These are phyloP conservation scores for Lophius americanus DNA, from an alignment of 2,797 vertebrate species.

Conservation along the genomic window DNA sequence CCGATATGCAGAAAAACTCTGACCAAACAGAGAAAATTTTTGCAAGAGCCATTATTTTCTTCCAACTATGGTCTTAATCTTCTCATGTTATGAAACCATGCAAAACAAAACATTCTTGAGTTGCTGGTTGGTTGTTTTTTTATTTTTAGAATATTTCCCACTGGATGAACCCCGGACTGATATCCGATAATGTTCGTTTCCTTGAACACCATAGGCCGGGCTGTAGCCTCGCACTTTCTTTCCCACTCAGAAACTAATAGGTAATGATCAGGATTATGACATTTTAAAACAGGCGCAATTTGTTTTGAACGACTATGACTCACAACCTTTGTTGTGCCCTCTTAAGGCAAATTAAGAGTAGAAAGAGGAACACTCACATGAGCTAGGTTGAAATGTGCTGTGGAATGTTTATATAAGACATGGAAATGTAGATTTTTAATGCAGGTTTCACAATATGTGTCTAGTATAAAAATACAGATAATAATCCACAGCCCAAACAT, in stretches of 20 bases:
- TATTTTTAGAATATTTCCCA: slow-evolving; percentile 1
- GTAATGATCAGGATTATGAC: not conserved
- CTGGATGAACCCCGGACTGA: slow-evolving; percentile 8
- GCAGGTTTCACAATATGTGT: not conserved
- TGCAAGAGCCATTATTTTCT: slow-evolving; percentile 37
- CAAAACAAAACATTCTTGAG: slow-evolving; percentile 9
- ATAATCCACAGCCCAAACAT: too few species aligned
- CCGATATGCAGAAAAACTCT: not conserved
- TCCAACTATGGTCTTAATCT: slow-evolving; percentile 28
- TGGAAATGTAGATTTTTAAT: too few species aligned
- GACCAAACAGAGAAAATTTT: slow-evolving; percentile 25
- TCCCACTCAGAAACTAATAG: not conserved
- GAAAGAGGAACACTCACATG: slow-evolving; percentile 1
- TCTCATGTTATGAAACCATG: slow-evolving; percentile 39
- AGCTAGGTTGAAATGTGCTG: not conserved
- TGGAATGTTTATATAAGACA: not conserved
- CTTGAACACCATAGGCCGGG: not conserved
- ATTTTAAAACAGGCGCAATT: not conserved
- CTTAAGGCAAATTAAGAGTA: not conserved
- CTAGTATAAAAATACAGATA: too few species aligned
- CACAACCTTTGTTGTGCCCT: not conserved
- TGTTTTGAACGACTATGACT: slow-evolving; percentile 10
- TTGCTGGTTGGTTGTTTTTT: not conserved
- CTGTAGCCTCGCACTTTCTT: not conserved
- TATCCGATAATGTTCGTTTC: not conserved